Conservation (phyloP, 2,888 invertebrate species). For the Eueremaeus valkanovi region DNA sequence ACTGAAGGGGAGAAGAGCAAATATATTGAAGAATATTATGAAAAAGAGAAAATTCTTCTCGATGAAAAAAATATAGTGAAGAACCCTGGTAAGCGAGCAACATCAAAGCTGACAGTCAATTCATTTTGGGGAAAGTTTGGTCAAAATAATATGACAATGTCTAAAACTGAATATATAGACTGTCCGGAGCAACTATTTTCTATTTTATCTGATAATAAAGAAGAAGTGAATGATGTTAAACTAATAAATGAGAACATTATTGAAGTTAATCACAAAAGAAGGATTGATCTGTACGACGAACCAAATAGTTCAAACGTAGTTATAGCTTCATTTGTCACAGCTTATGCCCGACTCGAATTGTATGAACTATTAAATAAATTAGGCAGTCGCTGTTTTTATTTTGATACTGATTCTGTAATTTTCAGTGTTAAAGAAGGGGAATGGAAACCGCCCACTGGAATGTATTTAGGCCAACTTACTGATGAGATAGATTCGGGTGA, state of each 20-base stretch:
- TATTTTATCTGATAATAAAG: conserved; percentile 35
- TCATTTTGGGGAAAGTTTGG: conserved; percentile 48
- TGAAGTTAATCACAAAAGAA: conserved; percentile 18
- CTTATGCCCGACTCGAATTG: conserved; percentile 50
- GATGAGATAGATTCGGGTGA: conserved; percentile 49
- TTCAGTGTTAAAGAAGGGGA: conserved; percentile 45
- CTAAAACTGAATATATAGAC: conserved; percentile 32
- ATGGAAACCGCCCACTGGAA: conserved; percentile 48
- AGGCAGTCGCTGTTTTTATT: conserved; percentile 50
- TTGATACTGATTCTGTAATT: conserved; percentile 52
- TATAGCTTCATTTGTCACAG: conserved; percentile 52
- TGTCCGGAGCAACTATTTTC: conserved; percentile 37
- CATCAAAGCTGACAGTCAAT: conserved; percentile 46
- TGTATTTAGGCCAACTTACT: conserved; percentile 51
- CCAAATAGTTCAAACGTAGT: conserved; percentile 47
- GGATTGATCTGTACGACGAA: not conserved
- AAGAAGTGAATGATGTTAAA: not conserved
- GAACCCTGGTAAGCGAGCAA: conserved; percentile 45
- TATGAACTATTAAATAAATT: conserved; percentile 50
- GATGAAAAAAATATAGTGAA: conserved; percentile 43
- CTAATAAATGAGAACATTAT: not conserved
- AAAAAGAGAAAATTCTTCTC: conserved; percentile 47
- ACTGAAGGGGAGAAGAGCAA: conserved; percentile 45
- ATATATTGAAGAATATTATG: conserved; percentile 46
- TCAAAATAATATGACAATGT: conserved; percentile 34